Evolutionary conservation across 2,797 vertebrate genomes (phyloP).

Genomic region (Lates japonicus): DNA sequence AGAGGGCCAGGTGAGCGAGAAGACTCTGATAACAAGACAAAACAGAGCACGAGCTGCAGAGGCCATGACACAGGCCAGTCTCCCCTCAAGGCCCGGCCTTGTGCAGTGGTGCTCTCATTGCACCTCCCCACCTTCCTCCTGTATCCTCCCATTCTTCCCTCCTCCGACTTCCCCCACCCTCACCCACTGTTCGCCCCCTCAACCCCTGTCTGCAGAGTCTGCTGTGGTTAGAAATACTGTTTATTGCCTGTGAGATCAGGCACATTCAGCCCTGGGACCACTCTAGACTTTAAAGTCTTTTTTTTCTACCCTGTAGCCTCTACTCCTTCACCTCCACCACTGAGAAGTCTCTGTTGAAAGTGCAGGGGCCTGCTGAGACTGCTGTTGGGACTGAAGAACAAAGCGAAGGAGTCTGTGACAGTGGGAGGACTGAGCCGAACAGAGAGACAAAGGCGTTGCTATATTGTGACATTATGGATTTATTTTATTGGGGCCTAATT

Average conservation of each 20-base stretch:
- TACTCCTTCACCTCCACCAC: constrained; percentile 64
- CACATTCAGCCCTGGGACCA: constrained; percentile 73
- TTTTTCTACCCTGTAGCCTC: constrained; percentile 55
- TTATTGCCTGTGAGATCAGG: constrained; percentile 84
- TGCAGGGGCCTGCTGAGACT: constrained; percentile 67
- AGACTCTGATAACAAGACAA: constrained; percentile 91
- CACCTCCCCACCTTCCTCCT: constrained; percentile 67
- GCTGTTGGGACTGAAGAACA: constrained; percentile 70
- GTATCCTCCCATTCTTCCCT: constrained; percentile 50
- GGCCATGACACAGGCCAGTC: constrained; percentile 87
- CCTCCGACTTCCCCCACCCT: constrained; percentile 44
- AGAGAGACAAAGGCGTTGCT: constrained; percentile 69
- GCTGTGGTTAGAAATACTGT: constrained; percentile 91
- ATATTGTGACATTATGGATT: constrained; percentile 66
- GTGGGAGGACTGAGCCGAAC: constrained; percentile 55
- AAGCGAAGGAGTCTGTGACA: constrained; percentile 55
- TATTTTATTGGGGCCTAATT: constrained; percentile 83
- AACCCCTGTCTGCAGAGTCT: constrained; percentile 85
- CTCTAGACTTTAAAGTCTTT: constrained; percentile 64
- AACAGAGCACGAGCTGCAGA: constrained; percentile 92
- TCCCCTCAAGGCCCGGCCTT: constrained; percentile 81
- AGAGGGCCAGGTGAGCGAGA: constrained; percentile 86
- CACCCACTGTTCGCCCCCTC: constrained; percentile 72
- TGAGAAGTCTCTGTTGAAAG: constrained; percentile 65
- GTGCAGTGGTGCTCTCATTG: constrained; percentile 80